Evolutionary conservation across 2,113 vertebrate genomes (phyloP).

Genomic region (Dromiciops gliroides): DNA sequence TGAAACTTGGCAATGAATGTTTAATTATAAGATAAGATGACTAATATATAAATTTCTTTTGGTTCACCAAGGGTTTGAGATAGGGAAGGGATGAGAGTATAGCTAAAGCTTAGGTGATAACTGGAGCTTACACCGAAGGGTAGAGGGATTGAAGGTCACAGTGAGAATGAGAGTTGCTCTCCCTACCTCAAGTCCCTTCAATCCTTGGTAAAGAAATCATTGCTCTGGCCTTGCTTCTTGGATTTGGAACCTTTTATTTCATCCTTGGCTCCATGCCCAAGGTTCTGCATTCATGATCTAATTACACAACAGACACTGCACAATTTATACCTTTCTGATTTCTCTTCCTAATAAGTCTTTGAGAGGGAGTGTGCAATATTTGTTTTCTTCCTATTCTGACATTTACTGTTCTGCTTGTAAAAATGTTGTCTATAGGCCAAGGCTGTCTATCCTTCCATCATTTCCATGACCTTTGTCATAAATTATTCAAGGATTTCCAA

Average conservation of each 20-base stretch:
- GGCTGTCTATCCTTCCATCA: neutral
- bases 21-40: neutral
- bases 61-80: neutral
- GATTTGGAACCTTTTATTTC: neutral
- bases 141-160: neutral
- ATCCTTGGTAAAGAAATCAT: neutral
- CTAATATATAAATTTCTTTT: neutral
- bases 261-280: neutral
- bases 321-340: neutral
- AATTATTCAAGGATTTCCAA: neutral
- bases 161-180: neutral
- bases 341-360: neutral
- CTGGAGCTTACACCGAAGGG: neutral
- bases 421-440: neutral
- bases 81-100: neutral
- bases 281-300: neutral
- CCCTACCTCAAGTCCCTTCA: neutral
- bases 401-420: neutral
- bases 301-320: neutral
- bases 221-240: neutral
- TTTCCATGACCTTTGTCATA: neutral
- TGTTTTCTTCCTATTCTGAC: slow-evolving; percentile 17
- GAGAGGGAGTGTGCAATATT: neutral
- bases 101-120: neutral
- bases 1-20: neutral